These are phyloP conservation scores for Phrynosoma platyrhinos DNA, from an alignment of 2,113 vertebrate genomes.

Conservation along the genomic window DNA sequence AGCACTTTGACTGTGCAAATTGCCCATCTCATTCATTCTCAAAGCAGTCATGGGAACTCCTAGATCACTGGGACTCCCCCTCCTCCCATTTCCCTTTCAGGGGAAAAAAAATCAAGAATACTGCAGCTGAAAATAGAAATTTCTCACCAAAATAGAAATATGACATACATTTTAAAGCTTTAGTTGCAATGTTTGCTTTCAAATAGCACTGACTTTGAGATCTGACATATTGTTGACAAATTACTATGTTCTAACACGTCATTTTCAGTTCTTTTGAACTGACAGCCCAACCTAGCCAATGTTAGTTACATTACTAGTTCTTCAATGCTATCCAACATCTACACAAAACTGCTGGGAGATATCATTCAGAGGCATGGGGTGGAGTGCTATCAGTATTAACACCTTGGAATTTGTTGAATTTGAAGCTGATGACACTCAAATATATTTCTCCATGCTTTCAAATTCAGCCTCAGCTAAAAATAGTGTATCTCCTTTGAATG, in stretches of 20 bases:
- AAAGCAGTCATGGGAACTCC: neutral
- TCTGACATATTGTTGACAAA: neutral
- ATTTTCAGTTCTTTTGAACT: neutral
- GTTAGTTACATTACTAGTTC: neutral
- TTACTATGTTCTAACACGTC: neutral
- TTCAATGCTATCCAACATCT: no score
- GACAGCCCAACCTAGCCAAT: neutral
- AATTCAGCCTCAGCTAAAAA: no score
- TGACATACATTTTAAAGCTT: neutral
- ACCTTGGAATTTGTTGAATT: no score
- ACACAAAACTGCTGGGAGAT: neutral
- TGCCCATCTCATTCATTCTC: constrained; percentile 13
- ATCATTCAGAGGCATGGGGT: neutral
- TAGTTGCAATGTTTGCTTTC: neutral
- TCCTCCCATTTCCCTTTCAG: neutral
- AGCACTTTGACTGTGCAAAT: constrained; percentile 21
- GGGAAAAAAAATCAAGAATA: neutral
- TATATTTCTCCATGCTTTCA: no score
- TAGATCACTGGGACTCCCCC: neutral
- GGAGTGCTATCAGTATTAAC: no score
- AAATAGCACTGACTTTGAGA: neutral
- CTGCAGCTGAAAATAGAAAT: neutral
- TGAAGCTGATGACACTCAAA: no score
- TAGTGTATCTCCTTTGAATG: no score
- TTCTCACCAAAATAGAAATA: neutral